phyloP scores from a whole-genome alignment of 2,888 invertebrate genomes.

The Gymnosoma rotundatum region DNA sequence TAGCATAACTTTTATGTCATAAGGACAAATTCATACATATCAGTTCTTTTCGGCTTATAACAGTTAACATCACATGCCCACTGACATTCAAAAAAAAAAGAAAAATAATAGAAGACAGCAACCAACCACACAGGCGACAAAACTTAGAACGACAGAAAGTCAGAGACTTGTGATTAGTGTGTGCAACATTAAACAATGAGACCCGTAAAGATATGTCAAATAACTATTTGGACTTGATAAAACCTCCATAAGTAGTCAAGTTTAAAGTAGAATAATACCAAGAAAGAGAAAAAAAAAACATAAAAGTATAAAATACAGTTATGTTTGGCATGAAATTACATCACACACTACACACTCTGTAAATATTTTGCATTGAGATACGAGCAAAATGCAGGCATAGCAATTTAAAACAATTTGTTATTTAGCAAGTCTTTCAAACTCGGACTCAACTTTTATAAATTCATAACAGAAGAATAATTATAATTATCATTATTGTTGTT shows the following conservation, averaged over 20 bases:
- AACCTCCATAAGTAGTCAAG: constrained; percentile 56
- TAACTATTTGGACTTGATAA: constrained; percentile 54
- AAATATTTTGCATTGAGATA: background rate
- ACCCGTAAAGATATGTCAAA: constrained; percentile 57
- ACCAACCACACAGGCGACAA: constrained; percentile 40
- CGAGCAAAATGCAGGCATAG: background rate
- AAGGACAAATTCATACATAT: constrained; percentile 25
- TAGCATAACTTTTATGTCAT: constrained; percentile 46
- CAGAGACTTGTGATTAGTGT: constrained; percentile 37
- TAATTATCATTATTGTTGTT: constrained; percentile 38
- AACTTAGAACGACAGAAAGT: constrained; percentile 1
- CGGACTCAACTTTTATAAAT: constrained; percentile 17
- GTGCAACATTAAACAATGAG: constrained; percentile 29
- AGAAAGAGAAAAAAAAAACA: background rate
- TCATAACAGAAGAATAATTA: constrained; percentile 25
- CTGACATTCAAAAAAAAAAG: constrained; percentile 13
- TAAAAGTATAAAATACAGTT: background rate
- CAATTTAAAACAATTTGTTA: background rate
- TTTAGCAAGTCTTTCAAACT: background rate
- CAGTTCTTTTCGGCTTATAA: constrained; percentile 42
- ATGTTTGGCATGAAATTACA: constrained; percentile 29
- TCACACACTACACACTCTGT: background rate
- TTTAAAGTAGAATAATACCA: background rate
- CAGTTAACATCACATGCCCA: constrained; percentile 25
- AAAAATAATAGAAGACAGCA: background rate